phyloP scores from a whole-genome alignment of 2,888 invertebrate genomes.

The Spisula solida region DNA sequence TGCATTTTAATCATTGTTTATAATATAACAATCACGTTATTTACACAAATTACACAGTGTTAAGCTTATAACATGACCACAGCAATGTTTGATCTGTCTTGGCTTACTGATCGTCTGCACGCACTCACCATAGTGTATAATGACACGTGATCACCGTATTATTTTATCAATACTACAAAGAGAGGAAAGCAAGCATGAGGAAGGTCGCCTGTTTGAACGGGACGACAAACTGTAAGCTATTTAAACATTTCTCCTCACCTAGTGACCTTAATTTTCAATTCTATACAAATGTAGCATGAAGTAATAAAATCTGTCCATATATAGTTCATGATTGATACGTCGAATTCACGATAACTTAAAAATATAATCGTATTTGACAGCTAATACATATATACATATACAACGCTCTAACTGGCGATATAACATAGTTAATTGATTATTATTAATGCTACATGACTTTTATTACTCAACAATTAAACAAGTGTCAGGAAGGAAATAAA shows the following conservation, averaged over 20 bases:
- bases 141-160: neutral
- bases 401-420: neutral
- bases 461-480: neutral
- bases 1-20: too few relatives aligned
- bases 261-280: constrained; percentile 12
- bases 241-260: neutral
- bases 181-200: too few relatives aligned
- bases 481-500: neutral
- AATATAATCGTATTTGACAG: neutral
- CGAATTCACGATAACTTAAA: neutral
- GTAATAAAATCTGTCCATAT: constrained; percentile 6
- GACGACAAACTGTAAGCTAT: too few relatives aligned
- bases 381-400: neutral
- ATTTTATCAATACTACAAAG: too few relatives aligned
- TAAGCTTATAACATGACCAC: neutral
- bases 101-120: neutral
- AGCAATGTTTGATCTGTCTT: neutral
- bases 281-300: neutral
- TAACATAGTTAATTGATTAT: constrained; percentile 8
- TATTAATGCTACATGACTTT: neutral
- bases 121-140: neutral
- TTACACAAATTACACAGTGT: too few relatives aligned
- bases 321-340: neutral
- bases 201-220: too few relatives aligned
- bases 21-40: too few relatives aligned